Base-by-base conservation (phyloP, 2,113 vertebrate species). In the Perca schrenkii region DNA sequence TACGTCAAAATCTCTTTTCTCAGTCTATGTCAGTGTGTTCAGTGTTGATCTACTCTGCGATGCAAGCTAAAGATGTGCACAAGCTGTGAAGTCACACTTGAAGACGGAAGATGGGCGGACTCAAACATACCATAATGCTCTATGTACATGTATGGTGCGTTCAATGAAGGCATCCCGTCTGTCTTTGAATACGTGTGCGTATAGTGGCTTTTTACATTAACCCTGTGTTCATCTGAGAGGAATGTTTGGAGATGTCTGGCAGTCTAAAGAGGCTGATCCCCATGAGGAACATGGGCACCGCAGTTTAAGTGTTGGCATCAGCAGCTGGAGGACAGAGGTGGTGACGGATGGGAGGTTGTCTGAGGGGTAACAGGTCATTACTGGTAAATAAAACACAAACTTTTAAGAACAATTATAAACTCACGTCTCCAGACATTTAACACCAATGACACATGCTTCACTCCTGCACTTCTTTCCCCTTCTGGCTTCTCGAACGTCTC, bases 161-260 rank as follows among this genome's bases (percentile, higher is more conserved):
- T 50, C 54, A 75, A 75, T 17, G 7, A 75, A 79, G 84, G 63
- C 82, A 70, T 71, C 87, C 79, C 66, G 77, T 73, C 85, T 86
- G 82, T 75, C 71, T 82, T 21, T 81, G 88, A 83, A 67, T 52
- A 19, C 53, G n/a, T n/a, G 81, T 79, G 80, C 53, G 72, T 4
- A 46, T 65, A 34, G 80, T 86, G 73, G 54, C 43, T 70, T 77
- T 83, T 60, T 81, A 87, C 83, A 83, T 79, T 79, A 87, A 93
- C 93, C 93, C 91, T 92, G 91, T 93, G 90, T 91, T 94, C 85
- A 53, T 91, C 89, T 83, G 80, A 83, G 90, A 91, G 94, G 94
- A 94, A 93, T 94, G 94, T 92, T 91, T 83, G 76, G 86, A 91
- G 86, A 87, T 79, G 77, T 90, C 84, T 94, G 94, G 93, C 94